Conservation (phyloP, 2,113 vertebrate species). For the Fregata magnificens region DNA sequence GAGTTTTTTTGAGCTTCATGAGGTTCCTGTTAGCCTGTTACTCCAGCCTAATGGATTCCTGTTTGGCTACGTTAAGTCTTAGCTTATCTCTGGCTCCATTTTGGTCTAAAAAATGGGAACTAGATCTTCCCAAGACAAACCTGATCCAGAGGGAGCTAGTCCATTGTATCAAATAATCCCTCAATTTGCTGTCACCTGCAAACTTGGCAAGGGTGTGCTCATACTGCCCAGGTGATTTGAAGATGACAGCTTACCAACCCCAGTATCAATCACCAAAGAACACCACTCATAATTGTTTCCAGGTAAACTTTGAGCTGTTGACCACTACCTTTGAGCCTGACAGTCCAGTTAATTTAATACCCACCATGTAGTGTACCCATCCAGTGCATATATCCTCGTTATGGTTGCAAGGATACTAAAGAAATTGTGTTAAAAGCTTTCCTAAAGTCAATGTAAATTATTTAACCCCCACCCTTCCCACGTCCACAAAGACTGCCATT, state of each 20-base stretch:
- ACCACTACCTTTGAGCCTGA: background rate
- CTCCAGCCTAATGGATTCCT: background rate
- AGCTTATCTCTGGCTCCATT: background rate
- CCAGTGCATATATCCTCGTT: background rate
- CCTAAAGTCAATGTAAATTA: background rate
- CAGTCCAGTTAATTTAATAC: background rate
- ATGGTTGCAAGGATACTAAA: background rate
- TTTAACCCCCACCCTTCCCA: background rate
- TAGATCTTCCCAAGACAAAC: background rate
- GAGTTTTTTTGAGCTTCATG: background rate
- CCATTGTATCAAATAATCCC: background rate
- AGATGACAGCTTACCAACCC: background rate
- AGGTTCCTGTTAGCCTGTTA: background rate
- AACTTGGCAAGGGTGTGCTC: background rate
- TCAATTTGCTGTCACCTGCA: background rate
- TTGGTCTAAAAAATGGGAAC: background rate
- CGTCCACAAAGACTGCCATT: background rate
- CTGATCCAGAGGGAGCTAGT: background rate
- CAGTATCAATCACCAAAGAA: background rate
- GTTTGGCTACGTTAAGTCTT: background rate
- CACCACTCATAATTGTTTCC: background rate
- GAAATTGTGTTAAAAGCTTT: background rate
- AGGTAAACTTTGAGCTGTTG: background rate
- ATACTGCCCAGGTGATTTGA: background rate
- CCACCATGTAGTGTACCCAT: background rate